These are phyloP conservation scores for Aphidius ervi DNA, from an alignment of 1,140 invertebrate species.

Conservation along the genomic window DNA sequence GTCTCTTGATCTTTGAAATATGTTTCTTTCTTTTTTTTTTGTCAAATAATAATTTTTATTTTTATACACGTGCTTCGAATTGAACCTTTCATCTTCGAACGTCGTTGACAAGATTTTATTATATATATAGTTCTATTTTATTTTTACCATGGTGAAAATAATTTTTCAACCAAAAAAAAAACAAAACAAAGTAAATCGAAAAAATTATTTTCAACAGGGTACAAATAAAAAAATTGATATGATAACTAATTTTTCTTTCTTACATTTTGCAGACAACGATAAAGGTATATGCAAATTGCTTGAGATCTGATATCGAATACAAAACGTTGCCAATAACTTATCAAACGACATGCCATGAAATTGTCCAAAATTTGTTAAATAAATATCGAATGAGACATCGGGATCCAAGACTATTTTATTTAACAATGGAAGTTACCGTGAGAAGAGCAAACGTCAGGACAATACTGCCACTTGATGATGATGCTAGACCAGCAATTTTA, in stretches of 20 bases:
- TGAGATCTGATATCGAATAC: conserved; percentile 88
- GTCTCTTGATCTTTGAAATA: background rate
- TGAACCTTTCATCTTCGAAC: conserved; percentile 10
- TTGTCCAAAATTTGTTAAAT: conserved; percentile 76
- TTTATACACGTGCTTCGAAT: conserved; percentile 3
- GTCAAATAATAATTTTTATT: conserved; percentile 17
- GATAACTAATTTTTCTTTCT: conserved; percentile 29
- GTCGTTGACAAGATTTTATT: too few species aligned
- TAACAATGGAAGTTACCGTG: conserved; percentile 90
- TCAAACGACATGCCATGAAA: conserved; percentile 79
- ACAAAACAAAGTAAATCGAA: too few species aligned
- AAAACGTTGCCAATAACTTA: conserved; percentile 84
- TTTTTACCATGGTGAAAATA: too few species aligned
- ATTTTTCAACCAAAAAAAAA: too few species aligned
- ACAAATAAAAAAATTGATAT: too few species aligned
- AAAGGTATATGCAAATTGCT: conserved; percentile 83
- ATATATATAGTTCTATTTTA: too few species aligned
- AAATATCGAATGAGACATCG: conserved; percentile 89
- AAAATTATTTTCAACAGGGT: too few species aligned
- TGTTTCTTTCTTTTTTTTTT: conserved; percentile 1
- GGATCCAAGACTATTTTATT: conserved; percentile 86
- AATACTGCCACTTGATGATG: conserved; percentile 80
- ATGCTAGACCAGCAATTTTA: conserved; percentile 79
- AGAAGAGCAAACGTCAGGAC: conserved; percentile 74
- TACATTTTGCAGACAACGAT: conserved; percentile 76